phyloP scores from a whole-genome alignment of 2,113 vertebrate species.

The Apteryx owenii region DNA sequence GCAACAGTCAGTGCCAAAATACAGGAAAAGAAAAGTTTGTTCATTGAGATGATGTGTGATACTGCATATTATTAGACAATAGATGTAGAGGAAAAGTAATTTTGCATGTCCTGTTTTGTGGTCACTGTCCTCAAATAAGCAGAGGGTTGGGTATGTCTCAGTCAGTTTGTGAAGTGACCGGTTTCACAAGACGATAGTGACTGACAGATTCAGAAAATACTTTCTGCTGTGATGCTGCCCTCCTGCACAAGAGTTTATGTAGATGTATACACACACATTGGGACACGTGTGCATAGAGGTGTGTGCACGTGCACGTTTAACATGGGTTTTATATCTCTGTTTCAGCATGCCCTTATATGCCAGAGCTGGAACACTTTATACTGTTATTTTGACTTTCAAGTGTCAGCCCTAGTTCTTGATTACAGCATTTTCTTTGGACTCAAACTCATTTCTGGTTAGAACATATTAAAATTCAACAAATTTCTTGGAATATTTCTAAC shows the following conservation, averaged over 20 bases:
- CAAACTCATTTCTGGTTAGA: too few species aligned
- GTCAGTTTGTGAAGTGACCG: not conserved
- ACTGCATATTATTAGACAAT: not conserved
- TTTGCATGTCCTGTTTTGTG: not conserved
- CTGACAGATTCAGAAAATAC: not conserved
- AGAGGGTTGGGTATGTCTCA: not conserved
- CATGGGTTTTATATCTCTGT: not conserved
- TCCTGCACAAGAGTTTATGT: rapidly evolving
- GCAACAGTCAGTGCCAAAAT: not conserved
- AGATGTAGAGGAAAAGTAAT: not conserved
- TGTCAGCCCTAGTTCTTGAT: too few species aligned
- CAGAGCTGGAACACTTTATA: not conserved
- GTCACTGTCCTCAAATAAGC: not conserved
- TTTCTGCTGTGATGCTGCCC: not conserved
- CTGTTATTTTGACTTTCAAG: not conserved
- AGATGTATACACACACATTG: rapidly evolving
- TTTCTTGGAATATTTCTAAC: too few species aligned
- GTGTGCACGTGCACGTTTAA: not conserved
- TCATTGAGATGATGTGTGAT: not conserved
- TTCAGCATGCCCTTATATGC: not conserved
- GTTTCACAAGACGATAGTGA: not conserved
- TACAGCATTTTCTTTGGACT: too few species aligned
- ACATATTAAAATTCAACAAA: too few species aligned
- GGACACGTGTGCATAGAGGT: not conserved
- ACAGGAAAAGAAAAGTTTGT: not conserved